These are phyloP conservation scores for Chromis chromis DNA, from an alignment of 2,797 vertebrate genomes.

Conservation along the genomic window DNA sequence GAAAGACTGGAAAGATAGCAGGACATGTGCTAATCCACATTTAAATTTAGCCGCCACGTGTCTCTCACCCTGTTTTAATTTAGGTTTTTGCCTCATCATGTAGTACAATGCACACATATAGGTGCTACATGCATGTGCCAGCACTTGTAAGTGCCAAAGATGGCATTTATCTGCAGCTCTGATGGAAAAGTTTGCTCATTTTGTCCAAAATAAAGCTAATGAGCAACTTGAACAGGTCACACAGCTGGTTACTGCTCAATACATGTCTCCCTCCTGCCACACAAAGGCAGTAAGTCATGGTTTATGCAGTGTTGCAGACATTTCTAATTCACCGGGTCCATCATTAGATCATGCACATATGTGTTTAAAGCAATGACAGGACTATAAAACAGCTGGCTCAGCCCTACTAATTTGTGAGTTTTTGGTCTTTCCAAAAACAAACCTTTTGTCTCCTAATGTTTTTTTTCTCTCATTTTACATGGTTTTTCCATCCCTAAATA, in stretches of 20 bases:
- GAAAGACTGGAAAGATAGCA: background rate
- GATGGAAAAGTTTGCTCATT: background rate
- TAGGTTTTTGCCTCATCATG: background rate
- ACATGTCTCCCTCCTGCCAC: background rate
- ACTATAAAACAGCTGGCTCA: background rate
- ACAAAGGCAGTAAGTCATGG: background rate
- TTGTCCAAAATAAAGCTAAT: background rate
- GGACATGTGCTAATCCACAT: background rate
- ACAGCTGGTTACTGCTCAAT: conserved; percentile 1
- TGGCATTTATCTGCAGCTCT: background rate
- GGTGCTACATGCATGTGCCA: background rate
- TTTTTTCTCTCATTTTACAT: background rate
- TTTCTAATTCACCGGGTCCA: background rate
- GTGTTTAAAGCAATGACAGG: background rate
- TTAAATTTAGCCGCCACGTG: background rate
- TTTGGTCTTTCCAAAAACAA: background rate
- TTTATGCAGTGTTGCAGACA: background rate
- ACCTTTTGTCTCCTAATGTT: background rate
- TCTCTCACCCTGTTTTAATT: background rate
- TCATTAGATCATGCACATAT: background rate
- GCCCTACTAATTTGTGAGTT: background rate
- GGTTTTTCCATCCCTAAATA: conserved; percentile 3
- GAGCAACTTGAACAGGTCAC: background rate
- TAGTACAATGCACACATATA: background rate
- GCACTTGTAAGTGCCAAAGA: background rate